A percentile compares a stretch with the other conserved stretches of the same genome.
These are phyloP conservation scores for Camptogramma bilineatum DNA, from an alignment of 2,888 invertebrate species.

Conservation along the genomic window DNA sequence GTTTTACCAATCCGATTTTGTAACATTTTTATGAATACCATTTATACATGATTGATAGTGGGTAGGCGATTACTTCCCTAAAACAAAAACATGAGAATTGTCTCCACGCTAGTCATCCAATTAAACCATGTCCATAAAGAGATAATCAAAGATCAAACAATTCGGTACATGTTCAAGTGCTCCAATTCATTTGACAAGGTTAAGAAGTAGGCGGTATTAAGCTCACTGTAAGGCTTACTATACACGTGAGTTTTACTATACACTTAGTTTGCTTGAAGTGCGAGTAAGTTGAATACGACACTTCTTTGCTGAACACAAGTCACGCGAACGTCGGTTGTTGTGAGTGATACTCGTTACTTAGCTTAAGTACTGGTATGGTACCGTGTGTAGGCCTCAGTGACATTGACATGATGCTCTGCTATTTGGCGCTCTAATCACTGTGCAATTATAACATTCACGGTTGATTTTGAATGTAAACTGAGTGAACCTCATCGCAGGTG, in stretches of 20 bases:
- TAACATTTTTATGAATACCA: background rate
- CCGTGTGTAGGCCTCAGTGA: constrained; percentile 39
- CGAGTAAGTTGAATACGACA: background rate
- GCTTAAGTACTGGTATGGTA: background rate
- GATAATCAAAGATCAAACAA: constrained; percentile 43
- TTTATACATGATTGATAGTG: background rate
- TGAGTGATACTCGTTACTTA: background rate
- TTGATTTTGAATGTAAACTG: constrained; percentile 26
- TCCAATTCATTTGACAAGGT: constrained; percentile 63
- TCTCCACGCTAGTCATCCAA: constrained; percentile 16
- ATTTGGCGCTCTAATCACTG: constrained; percentile 51
- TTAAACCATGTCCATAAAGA: constrained; percentile 30
- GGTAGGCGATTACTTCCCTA: constrained; percentile 3
- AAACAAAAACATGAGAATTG: constrained; percentile 19
- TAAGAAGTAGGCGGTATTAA: constrained; percentile 56
- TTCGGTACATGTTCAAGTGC: constrained; percentile 54
- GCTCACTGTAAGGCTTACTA: constrained; percentile 18
- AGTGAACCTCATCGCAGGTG: constrained; percentile 7
- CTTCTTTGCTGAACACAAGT: background rate
- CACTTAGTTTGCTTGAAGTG: background rate
- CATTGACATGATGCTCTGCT: constrained; percentile 58
- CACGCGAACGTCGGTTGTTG: background rate
- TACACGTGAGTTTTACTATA: background rate
- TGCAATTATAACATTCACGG: constrained; percentile 50
- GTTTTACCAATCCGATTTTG: background rate